Evolutionary conservation across 2,888 invertebrate species (phyloP), one percentile per base, ranked within the genome.

Genomic region (Lithophane semibrunnea): DNA sequence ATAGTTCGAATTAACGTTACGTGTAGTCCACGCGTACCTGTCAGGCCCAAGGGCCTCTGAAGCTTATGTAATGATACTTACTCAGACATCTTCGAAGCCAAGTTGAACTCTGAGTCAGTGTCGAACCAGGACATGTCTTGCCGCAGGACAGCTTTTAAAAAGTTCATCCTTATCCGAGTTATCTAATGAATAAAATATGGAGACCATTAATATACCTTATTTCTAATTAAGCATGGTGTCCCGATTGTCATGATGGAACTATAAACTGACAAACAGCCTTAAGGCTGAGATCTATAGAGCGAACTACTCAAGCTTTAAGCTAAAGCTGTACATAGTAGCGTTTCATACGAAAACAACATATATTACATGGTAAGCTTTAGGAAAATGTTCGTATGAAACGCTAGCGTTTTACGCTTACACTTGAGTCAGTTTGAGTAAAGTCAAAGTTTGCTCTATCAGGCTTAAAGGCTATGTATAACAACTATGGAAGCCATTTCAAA

Each of bases 71-170:
- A 72, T 16, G 3, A 24, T 29, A 97, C 98, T 97, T 94, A 98
- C 98, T 98, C 98, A 24, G 98, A 97, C 94, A 98, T 97, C 93
- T 97, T 97, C 69, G 98, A 97, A 83, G 98, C 98, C 83, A 98
- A 97, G 89, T 98, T 98, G 77, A 97, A 97, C 73, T 97, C 97
- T 1, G 97, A 97, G 74, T 97, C 97, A 0, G 97, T 97, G 89
- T 98, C 98, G 88, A 97, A 98, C 98, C 98, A 98, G 21, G 97
- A 94, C 97, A 98, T 98, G 81, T 98, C 98, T 92, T 98, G 98
- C 0, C 98, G 95, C 8, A 98, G 93, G 2, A 98, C 97, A 0
- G 98, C 95, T 80, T 97, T 96, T 49, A 98, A 92, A 88, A 98
- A 98, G 82, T 97, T 92, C 86, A 96, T 96, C 16, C 98, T 95